Evolutionary conservation across 2,888 invertebrate species (phyloP), one percentile per base, ranked within the genome.

Genomic region (Polyploca ridens): DNA sequence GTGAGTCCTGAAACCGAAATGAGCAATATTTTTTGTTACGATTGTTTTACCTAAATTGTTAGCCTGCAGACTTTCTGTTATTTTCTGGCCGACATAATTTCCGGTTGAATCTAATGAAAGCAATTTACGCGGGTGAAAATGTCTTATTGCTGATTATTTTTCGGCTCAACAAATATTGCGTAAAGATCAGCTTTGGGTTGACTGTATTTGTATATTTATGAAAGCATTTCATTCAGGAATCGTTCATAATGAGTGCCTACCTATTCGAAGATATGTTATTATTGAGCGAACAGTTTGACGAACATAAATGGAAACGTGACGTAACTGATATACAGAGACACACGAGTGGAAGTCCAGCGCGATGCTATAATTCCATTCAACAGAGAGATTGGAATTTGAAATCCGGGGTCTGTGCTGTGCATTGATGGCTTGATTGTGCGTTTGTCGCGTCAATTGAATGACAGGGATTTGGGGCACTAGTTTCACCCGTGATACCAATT

Each of bases 331-430:
- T 13, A 46, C 46, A 46, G 49, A 49, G 11, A 41, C 5, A 41
- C 41, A 41, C 5, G 13, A 54, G 54, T 19, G 19, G 19, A 54
- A 19, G 54, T 54, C 19, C 54, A 54, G 10, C 10, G 54, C 19
- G 19, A 54, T 19, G 54, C 19, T 19, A 54, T 54, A 54, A 79
- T 76, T 73, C 75, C 71, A 81, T 84, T 83, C 77, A 79, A 72
- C 72, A 69, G 64, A 70, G 73, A 77, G 79, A 85, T 85, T 83
- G 82, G 77, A 84, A 81, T 84, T 77, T 71, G 76, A 75, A 78
- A 78, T 78, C 76, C 72, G 69, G 66, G 57, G 64, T 68, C 68
- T 70, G 74, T 27, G 27, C 27, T 27, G 27, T 63, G 67, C 74
- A 41, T 38, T 38, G 38, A 65, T 66, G 69, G 67, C 74, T 74